Conservation (phyloP, 1,140 invertebrate species). For the Leucophenga varia region DNA sequence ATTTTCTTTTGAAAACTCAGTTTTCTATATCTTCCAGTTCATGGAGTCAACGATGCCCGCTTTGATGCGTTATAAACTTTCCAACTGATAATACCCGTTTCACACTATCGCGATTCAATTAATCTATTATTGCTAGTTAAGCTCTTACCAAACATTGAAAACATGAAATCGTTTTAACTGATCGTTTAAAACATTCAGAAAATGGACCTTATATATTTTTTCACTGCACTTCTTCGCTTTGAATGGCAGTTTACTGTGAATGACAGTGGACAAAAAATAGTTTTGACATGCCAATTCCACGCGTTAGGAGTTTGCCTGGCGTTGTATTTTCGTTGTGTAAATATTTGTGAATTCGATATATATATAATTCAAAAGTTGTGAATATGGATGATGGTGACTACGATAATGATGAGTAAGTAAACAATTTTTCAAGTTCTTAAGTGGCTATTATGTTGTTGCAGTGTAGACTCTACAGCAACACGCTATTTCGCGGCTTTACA, state of each 20-base stretch:
- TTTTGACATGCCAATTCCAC: too few species aligned
- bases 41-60: too few species aligned
- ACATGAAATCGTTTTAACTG: too few species aligned
- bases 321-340: background rate
- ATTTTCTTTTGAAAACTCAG: too few species aligned
- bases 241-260: background rate
- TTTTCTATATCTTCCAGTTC: too few species aligned
- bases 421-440: background rate
- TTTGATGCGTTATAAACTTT: too few species aligned
- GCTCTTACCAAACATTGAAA: too few species aligned
- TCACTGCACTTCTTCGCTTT: background rate
- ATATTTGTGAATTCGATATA: background rate
- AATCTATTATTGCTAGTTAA: too few species aligned
- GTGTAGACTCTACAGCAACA: constrained; percentile 1
- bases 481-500: constrained; percentile 11
- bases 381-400: constrained; percentile 76
- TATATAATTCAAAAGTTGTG: background rate
- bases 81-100: too few species aligned
- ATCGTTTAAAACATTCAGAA: too few species aligned
- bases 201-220: background rate
- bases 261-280: too few species aligned
- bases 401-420: constrained; percentile 71
- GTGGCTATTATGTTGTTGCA: background rate
- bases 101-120: too few species aligned
- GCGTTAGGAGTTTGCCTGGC: background rate